Evolutionary conservation across 2,888 invertebrate species (phyloP).

Genomic region (Himalopsyche kuldschensis): DNA sequence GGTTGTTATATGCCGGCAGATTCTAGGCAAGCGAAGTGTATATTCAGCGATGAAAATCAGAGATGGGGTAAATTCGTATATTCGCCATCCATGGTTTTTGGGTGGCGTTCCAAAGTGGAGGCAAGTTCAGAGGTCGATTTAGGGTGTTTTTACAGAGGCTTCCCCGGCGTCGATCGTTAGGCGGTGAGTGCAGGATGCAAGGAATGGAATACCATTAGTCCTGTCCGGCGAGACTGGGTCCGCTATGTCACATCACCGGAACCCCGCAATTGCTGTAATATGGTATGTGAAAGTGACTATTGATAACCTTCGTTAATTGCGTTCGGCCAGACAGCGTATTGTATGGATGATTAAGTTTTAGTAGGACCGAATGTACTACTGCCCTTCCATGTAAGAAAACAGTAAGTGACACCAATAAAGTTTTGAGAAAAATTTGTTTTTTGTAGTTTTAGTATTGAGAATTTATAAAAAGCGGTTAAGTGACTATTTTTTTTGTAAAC

Average conservation of each 20-base stretch:
- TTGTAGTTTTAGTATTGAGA: too few species aligned
- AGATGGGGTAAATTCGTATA: neutral
- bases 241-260: neutral
- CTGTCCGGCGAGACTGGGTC: neutral
- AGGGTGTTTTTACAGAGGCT: neutral
- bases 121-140: slow-evolving; percentile 18
- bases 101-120: neutral
- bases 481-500: too few species aligned
- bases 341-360: too few species aligned
- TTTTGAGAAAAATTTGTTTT: too few species aligned
- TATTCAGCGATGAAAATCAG: neutral
- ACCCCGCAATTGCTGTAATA: neutral
- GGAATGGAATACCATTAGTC: slow-evolving; percentile 38
- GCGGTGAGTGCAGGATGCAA: slow-evolving; percentile 35
- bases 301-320: neutral
- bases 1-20: too few species aligned
- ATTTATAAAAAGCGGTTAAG: too few species aligned
- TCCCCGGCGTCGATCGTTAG: slow-evolving; percentile 5
- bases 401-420: too few species aligned
- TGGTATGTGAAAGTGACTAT: neutral
- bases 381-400: too few species aligned
- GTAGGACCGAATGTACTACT: too few species aligned
- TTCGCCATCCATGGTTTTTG: neutral
- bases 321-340: neutral
- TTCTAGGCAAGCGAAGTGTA: too few species aligned